These are phyloP conservation scores for Alviniconcha marisindica DNA, from an alignment of 1,140 invertebrate species.

Conservation along the genomic window DNA sequence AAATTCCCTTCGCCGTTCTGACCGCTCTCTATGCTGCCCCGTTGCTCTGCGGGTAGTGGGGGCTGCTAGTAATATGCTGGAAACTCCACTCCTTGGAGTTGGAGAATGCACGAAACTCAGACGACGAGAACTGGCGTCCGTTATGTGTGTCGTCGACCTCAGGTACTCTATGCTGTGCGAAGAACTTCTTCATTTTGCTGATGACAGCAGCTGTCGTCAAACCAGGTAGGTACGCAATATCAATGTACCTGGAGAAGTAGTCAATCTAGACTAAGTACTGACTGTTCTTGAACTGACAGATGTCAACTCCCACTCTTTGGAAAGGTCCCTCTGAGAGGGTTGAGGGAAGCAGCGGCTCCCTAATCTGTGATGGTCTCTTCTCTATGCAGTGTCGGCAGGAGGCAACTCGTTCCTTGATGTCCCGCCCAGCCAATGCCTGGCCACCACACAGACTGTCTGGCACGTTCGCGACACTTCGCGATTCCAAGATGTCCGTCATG, in stretches of 20 bases:
- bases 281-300: slow-evolving; percentile 40
- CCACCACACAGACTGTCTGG: slow-evolving; percentile 50
- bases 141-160: no score
- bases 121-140: neutral
- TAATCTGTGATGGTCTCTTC: slow-evolving; percentile 24
- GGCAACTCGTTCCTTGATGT: slow-evolving; percentile 50
- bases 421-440: slow-evolving; percentile 46
- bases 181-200: slow-evolving; percentile 56
- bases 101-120: slow-evolving; percentile 5
- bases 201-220: slow-evolving; percentile 32
- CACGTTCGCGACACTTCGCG: slow-evolving; percentile 44
- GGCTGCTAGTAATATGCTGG: neutral
- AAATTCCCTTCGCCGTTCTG: neutral
- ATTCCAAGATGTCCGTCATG: slow-evolving; percentile 70
- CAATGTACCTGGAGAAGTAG: slow-evolving; percentile 50
- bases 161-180: slow-evolving; percentile 74
- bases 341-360: slow-evolving; percentile 32
- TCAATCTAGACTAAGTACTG: slow-evolving; percentile 47
- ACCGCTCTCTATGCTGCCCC: neutral
- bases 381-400: slow-evolving; percentile 29
- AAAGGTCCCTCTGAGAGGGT: slow-evolving; percentile 40
- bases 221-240: slow-evolving; percentile 40
- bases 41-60: slow-evolving; percentile 15
- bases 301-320: slow-evolving; percentile 40
- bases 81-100: neutral